phyloP scores from a whole-genome alignment of 2,113 vertebrate genomes.

The Tretioscincus oriximinensis region DNA sequence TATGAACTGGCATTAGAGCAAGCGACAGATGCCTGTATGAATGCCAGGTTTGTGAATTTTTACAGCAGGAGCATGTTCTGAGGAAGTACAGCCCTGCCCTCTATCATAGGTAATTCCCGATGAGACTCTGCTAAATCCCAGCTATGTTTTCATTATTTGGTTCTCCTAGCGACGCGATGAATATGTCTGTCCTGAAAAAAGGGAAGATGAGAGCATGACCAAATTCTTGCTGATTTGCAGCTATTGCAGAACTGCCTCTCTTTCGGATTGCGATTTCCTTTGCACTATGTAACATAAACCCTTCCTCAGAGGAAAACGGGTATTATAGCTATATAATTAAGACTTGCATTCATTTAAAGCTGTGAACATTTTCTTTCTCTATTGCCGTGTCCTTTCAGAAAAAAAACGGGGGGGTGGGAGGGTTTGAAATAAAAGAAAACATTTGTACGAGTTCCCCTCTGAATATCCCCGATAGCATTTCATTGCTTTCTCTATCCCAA shows the following conservation, averaged over 20 bases:
- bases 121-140: constrained; percentile 79
- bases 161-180: constrained; percentile 82
- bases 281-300: constrained; percentile 63
- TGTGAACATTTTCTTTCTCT: constrained; percentile 44
- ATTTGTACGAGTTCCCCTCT: not conserved
- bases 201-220: constrained; percentile 65
- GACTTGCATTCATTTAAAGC: constrained; percentile 72
- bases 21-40: constrained; percentile 96
- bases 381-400: not conserved
- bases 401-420: not conserved
- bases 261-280: constrained; percentile 59
- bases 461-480: constrained; percentile 56
- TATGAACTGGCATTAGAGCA: constrained; percentile 92
- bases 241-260: constrained; percentile 72
- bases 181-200: constrained; percentile 73
- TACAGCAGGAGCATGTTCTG: constrained; percentile 93
- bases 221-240: constrained; percentile 73
- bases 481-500: constrained; percentile 60
- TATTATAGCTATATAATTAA: constrained; percentile 78
- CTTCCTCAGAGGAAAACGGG: constrained; percentile 71
- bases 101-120: constrained; percentile 89
- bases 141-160: constrained; percentile 85
- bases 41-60: constrained; percentile 95
- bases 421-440: not conserved
- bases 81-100: constrained; percentile 86